Base-by-base conservation (phyloP, 2,888 invertebrate genomes). In the Diplolepis rosae region DNA sequence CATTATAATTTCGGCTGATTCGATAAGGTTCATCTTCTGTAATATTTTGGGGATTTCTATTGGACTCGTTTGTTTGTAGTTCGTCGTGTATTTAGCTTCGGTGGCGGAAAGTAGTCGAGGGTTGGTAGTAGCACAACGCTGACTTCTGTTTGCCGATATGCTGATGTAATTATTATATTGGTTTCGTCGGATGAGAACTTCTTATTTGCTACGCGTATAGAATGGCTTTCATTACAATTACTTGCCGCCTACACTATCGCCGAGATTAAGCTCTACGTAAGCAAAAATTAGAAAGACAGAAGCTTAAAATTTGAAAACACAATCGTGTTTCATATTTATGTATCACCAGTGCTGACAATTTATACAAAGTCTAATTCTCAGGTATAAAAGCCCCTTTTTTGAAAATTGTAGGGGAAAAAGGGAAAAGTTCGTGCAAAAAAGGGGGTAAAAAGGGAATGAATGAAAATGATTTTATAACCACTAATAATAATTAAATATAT, bases 81-180 rank as follows among this genome's bases (percentile, higher is more conserved):
- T 78, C 74, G 72, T 75, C 66, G 70, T 77, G 76, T 78, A 76
- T 72, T 70, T 45, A 65, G 52, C 69, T 51, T 65, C 72, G 54
- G 65, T 32, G 70, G 73, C 56, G 70, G 76, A 74, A 77, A 73
- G 76, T 71, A 75, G 69, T 73, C 77, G 67, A 68, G 71, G 72
- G 80, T 78, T 80, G 78, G 75, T 76, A 69, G n/a, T n/a, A n/a
- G n/a, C n/a, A 70, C 73, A 79, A 74, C 77, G 87, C 87, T 87
- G 84, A 87, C 84, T 85, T 82, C 79, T 88, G 87, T 88, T 88
- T 88, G 86, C 85, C 84, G 84, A 88, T 88, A 88, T 88, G 88
- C 88, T 88, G 88, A 88, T 88, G 88, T 88, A 88, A 88, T 88
- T 88, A 88, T 88, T 88, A 87, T 88, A 88, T 88, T 88, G 88